Evolutionary conservation across 2,797 vertebrate species (phyloP).

Genomic region (Chelonia mydas): DNA sequence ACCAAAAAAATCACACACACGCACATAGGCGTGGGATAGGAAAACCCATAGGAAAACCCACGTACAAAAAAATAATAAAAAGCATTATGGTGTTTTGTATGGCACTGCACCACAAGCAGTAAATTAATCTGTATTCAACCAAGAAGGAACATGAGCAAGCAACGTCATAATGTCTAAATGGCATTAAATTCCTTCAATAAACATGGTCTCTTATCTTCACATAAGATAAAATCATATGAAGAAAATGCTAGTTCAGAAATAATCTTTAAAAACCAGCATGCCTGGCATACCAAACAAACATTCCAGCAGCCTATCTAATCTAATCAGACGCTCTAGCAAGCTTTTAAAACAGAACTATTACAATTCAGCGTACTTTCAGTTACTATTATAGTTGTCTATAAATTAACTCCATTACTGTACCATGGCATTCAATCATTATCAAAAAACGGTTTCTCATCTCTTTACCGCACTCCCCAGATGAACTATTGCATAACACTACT

Average conservation of each 20-base stretch:
- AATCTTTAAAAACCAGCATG: conserved; percentile 36
- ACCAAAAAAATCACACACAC: background rate
- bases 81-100: background rate
- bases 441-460: background rate
- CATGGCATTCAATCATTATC: background rate
- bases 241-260: background rate
- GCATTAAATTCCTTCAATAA: background rate
- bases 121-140: background rate
- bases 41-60: background rate
- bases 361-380: fast-evolving
- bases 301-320: background rate
- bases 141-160: fast-evolving
- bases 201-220: background rate
- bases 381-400: background rate
- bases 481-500: background rate
- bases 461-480: background rate
- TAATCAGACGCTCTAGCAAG: background rate
- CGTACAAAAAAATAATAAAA: background rate
- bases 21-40: fast-evolving
- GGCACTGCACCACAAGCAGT: background rate
- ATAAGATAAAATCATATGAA: background rate
- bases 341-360: conserved; percentile 1
- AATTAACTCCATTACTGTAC: background rate
- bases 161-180: background rate
- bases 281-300: background rate